phyloP scores from a whole-genome alignment of 2,888 invertebrate species.

The Anagyrus pseudococci region DNA sequence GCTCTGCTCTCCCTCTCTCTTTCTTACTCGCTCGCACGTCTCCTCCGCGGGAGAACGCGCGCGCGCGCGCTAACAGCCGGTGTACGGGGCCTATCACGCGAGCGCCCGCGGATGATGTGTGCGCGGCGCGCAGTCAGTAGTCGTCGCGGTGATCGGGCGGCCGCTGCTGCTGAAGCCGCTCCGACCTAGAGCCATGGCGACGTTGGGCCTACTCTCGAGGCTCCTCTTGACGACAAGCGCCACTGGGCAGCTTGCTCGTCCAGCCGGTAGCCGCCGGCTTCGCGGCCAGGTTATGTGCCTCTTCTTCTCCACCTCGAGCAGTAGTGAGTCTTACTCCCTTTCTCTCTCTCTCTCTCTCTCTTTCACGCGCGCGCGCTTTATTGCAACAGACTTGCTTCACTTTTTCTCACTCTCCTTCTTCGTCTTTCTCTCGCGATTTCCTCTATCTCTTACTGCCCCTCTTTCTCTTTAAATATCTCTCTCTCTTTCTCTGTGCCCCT shows the following conservation, averaged over 20 bases:
- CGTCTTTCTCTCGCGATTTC: too few relatives aligned
- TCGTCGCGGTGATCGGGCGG: background rate
- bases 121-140: too few relatives aligned
- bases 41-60: background rate
- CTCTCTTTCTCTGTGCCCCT: too few relatives aligned
- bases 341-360: background rate
- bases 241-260: conserved; percentile 29
- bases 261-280: conserved; percentile 42
- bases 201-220: conserved; percentile 51
- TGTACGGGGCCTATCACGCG: too few relatives aligned
- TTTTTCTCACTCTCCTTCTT: too few relatives aligned
- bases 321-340: conserved; percentile 48
- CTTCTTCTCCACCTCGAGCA: conserved; percentile 46
- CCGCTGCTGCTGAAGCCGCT: background rate
- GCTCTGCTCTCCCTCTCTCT: too few relatives aligned
- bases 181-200: conserved; percentile 53
- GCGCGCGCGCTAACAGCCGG: background rate
- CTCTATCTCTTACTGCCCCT: too few relatives aligned
- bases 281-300: conserved; percentile 46
- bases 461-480: too few relatives aligned
- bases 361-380: too few relatives aligned
- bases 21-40: too few relatives aligned
- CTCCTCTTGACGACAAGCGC: conserved; percentile 37
- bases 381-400: too few relatives aligned
- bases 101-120: too few relatives aligned